These are phyloP conservation scores for Butastur rufipennis DNA, from an alignment of 2,113 vertebrate species.

Conservation along the genomic window DNA sequence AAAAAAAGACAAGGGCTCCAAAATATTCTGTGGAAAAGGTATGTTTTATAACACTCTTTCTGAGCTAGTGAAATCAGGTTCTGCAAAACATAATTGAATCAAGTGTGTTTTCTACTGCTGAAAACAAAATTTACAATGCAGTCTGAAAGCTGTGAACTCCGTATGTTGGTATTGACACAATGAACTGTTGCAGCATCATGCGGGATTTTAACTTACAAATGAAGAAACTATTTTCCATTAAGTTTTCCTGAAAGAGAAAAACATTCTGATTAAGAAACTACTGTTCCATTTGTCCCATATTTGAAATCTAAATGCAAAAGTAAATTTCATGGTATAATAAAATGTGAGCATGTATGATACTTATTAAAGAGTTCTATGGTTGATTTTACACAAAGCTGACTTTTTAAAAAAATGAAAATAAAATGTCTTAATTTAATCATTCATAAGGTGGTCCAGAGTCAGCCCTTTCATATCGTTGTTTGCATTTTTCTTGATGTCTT, in stretches of 20 bases:
- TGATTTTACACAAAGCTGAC: background rate
- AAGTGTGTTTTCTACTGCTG: background rate
- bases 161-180: background rate
- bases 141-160: background rate
- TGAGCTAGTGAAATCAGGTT: background rate
- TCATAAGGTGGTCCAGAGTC: background rate
- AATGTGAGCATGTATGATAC: background rate
- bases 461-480: background rate
- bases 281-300: fast-evolving
- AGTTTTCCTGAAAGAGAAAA: background rate
- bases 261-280: background rate
- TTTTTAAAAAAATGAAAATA: background rate
- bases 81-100: background rate
- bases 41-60: background rate
- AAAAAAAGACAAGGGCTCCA: background rate
- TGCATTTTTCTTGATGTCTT: background rate
- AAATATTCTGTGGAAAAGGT: background rate
- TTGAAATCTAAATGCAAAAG: background rate
- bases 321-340: background rate
- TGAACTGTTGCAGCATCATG: background rate
- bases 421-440: background rate
- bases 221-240: background rate
- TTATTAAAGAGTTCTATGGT: background rate
- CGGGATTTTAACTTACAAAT: background rate
- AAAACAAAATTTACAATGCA: background rate